Evolutionary conservation across 2,113 vertebrate genomes (phyloP).

Genomic region (Paedocypris sp.): DNA sequence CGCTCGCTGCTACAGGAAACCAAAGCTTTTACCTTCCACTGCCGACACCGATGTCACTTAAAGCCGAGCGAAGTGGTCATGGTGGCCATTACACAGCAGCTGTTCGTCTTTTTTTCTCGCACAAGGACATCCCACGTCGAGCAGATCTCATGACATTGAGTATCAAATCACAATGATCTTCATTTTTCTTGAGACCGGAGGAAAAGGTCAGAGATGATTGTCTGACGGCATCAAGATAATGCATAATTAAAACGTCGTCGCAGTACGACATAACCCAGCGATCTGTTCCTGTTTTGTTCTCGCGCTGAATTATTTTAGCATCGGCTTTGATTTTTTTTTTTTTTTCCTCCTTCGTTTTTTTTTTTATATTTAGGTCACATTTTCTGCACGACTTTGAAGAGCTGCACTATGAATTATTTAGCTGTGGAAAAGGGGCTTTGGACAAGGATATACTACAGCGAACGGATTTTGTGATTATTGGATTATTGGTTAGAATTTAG

Average conservation of each 20-base stretch:
- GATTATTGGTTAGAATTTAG: too few relatives aligned
- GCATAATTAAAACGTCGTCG: not conserved
- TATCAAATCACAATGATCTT: not conserved
- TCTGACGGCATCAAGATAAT: constrained; percentile 10
- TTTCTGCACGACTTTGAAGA: constrained; percentile 45
- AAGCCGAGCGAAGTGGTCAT: constrained; percentile 10
- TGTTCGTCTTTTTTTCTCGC: not conserved
- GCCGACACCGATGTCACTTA: not conserved
- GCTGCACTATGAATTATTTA: constrained; percentile 33
- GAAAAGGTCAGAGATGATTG: not conserved
- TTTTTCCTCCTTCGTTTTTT: constrained; percentile 46
- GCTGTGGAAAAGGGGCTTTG: constrained; percentile 35
- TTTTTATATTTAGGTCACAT: constrained; percentile 51
- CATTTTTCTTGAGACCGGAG: not conserved
- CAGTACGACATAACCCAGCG: constrained; percentile 6
- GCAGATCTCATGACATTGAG: not conserved
- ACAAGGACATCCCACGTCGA: not conserved
- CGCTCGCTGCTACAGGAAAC: constrained; percentile 15
- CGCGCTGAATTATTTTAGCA: constrained; percentile 13
- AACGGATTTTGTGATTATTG: constrained; percentile 41
- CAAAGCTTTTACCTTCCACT: constrained; percentile 16
- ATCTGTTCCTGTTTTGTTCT: constrained; percentile 10
- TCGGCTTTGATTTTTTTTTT: too few relatives aligned
- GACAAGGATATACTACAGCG: constrained; percentile 36
- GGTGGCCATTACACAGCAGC: not conserved